Conservation (phyloP, 2,113 vertebrate genomes). For the Aptenodytes patagonicus region DNA sequence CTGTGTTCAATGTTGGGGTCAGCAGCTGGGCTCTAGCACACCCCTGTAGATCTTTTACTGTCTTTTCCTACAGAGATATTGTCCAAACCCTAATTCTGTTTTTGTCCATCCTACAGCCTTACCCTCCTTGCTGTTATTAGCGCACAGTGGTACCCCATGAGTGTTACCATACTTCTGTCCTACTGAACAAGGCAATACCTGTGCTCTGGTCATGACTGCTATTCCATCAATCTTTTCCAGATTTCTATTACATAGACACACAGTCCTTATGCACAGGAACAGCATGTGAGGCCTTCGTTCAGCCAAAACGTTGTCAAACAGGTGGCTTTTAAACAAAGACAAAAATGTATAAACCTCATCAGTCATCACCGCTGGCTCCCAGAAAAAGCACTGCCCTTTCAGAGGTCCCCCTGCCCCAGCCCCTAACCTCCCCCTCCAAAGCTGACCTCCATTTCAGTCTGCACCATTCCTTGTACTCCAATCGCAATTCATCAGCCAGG, state of each 20-base stretch:
- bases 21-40: background rate
- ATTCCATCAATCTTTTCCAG: background rate
- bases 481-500: constrained; percentile 52
- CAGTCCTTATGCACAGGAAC: background rate
- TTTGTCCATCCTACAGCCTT: background rate
- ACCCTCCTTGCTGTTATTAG: background rate
- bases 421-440: constrained; percentile 47
- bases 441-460: constrained; percentile 61
- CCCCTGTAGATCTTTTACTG: background rate
- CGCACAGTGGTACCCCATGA: background rate
- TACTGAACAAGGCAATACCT: background rate
- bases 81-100: background rate
- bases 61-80: background rate
- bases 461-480: constrained; percentile 36
- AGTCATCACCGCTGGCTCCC: constrained; percentile 30
- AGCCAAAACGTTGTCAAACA: background rate
- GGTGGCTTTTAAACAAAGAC: constrained; percentile 61
- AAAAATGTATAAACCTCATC: constrained; percentile 58
- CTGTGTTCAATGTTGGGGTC: background rate
- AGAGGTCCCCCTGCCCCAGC: constrained; percentile 46
- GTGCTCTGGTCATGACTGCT: background rate
- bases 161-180: background rate
- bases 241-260: background rate
- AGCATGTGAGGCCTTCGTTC: constrained; percentile 28
- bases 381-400: constrained; percentile 51